Evolutionary conservation across 2,888 invertebrate species (phyloP), one percentile per base, ranked within the genome.

Genomic region (Rotaria macrura): DNA sequence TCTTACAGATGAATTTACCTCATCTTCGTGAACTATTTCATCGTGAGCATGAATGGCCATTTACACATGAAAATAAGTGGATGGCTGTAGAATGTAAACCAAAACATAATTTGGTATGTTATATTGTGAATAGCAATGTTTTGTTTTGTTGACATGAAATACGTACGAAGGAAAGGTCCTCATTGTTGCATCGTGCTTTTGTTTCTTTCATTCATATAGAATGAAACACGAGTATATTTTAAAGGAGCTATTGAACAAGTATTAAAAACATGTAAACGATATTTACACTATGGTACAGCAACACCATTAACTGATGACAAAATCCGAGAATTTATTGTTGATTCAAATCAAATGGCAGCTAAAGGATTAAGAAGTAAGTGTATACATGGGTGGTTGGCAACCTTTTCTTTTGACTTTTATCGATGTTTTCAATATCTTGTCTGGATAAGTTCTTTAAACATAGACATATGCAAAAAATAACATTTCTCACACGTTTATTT

Each of bases 41-140:
- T 40, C 72, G 96, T 84, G 92, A 96, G 20, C 95, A 97, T 89
- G 99, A 99, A 91, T 95, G 95, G 92, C 98, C 99, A 0, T 99
- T 99, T 91, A 95, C 94, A 88, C 97, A 97, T 0, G 99, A 99
- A 89, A 95, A 96, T 87, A 99, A 98, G 92, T 95, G 96, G 94
- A 99, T 99, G 99, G 95, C 96, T 9, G 97, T 99, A 47, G 95
- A 95, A 91, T 96, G 95, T 90, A 93, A 94, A 25, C 94, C 94
- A 1, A 95, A 87, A 87, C 87, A 88, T 87, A 88, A 88, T 84
- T 88, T 89, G 88, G 90, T 90, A 86, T 87, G 86, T 84, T 84
- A 79, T 49, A n/a, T n/a, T 43, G 20, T 43, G 0, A 4, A 23
- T 38, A 40, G 3, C 40, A 0, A 40, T 40, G 38, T 79, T 25